phyloP scores from a whole-genome alignment of 2,113 vertebrate genomes.

The Merops nubicus region DNA sequence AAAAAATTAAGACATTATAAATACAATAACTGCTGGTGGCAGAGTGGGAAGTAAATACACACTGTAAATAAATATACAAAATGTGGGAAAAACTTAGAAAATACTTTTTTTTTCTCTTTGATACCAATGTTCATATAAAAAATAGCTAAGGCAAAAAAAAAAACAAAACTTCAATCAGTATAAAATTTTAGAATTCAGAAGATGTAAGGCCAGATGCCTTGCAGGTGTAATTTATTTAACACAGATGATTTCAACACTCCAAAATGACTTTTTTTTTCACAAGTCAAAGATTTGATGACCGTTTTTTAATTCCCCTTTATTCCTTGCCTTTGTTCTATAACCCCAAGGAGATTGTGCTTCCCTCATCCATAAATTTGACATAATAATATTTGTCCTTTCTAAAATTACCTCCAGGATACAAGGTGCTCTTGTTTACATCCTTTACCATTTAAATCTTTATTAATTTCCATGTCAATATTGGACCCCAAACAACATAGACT shows the following conservation, averaged over 20 bases:
- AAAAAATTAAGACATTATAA: not conserved
- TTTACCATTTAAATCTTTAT: not conserved
- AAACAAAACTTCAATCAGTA: not conserved
- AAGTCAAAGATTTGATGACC: not conserved
- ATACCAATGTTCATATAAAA: not conserved
- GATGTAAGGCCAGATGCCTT: not conserved
- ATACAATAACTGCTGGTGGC: not conserved
- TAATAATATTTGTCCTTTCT: not conserved
- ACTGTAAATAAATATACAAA: not conserved
- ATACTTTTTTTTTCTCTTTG: not conserved
- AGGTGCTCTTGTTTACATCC: not conserved
- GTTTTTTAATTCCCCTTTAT: not conserved
- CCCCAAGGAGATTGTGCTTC: not conserved
- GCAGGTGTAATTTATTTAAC: not conserved
- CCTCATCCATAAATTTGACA: not conserved
- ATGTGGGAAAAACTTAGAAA: not conserved
- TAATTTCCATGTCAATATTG: not conserved
- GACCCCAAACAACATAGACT: rapidly evolving
- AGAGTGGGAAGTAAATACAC: not conserved
- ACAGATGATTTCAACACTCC: not conserved
- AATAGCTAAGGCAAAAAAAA: not conserved
- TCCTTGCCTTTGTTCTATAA: not conserved
- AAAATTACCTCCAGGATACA: not conserved
- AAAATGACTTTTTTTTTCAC: not conserved
- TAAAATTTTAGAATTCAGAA: not conserved